Percentiles rank a stretch among this genome's conserved stretches.
phyloP scores from a whole-genome alignment of 2,888 invertebrate genomes.

The Daptonema setosum region DNA sequence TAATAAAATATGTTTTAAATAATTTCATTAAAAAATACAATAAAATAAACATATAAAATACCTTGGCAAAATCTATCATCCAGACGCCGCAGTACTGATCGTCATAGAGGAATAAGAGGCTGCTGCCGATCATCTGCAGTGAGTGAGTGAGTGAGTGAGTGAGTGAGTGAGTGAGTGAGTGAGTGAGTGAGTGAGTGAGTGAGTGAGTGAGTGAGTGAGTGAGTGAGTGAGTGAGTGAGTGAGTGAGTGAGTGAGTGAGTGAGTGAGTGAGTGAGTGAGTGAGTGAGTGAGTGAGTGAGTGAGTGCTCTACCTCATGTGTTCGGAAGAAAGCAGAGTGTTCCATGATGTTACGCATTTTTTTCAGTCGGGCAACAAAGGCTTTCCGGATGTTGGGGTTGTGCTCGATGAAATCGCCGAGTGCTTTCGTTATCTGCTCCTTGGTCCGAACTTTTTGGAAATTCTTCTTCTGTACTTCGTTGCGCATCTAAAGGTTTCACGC shows the following conservation, averaged over 20 bases:
- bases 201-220: neutral
- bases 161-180: neutral
- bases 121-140: slow-evolving; percentile 71
- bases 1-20: neutral
- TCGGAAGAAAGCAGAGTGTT: slow-evolving; percentile 65
- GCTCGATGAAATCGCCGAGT: slow-evolving; percentile 18
- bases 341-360: slow-evolving; percentile 53
- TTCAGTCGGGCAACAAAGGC: slow-evolving; percentile 50
- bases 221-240: neutral
- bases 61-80: slow-evolving; percentile 93
- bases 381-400: slow-evolving; percentile 34
- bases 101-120: slow-evolving; percentile 78
- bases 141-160: too few relatives aligned
- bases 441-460: slow-evolving; percentile 63
- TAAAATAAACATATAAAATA: slow-evolving; percentile 49
- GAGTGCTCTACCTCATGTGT: slow-evolving; percentile 73
- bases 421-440: slow-evolving; percentile 38
- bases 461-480: slow-evolving; percentile 35
- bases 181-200: neutral
- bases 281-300: too few relatives aligned
- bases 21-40: slow-evolving; percentile 13
- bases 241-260: neutral
- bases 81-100: slow-evolving; percentile 67
- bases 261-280: too few relatives aligned
- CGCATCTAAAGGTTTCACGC: neutral